phyloP scores from a whole-genome alignment of 2,113 vertebrate species.

The Nesospiza acunhae region DNA sequence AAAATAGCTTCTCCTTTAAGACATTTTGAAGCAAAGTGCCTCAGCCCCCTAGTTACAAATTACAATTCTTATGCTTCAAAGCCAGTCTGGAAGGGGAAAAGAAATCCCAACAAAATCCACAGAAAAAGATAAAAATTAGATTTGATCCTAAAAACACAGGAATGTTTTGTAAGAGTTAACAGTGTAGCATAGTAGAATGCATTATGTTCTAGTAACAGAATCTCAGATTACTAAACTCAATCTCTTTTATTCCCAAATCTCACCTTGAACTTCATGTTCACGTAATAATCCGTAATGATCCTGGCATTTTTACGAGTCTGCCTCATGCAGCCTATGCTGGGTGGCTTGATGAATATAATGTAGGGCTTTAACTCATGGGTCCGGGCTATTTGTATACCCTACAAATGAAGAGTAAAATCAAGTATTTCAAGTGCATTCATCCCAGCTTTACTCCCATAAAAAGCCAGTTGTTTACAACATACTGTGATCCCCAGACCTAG shows the following conservation, averaged over 20 bases:
- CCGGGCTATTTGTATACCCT: constrained; percentile 87
- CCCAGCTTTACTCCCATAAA: not conserved
- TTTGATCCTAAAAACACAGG: not conserved
- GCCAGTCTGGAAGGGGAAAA: not conserved
- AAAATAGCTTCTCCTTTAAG: not conserved
- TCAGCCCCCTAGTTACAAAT: not conserved
- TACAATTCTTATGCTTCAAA: not conserved
- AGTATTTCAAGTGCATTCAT: not conserved
- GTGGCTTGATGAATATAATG: constrained; percentile 92
- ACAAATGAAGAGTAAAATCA: not conserved
- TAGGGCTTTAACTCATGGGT: constrained; percentile 89
- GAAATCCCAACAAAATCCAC: not conserved
- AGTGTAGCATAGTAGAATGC: not conserved
- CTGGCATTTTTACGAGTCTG: constrained; percentile 83
- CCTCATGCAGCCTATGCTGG: constrained; percentile 80
- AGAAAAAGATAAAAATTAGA: not conserved
- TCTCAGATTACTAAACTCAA: not conserved
- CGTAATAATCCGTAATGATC: constrained; percentile 88
- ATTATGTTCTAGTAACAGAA: not conserved
- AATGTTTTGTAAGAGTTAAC: not conserved
- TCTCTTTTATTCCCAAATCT: not conserved
- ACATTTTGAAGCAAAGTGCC: not conserved
- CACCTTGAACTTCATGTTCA: constrained; percentile 89
- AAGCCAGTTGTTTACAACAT: not conserved
- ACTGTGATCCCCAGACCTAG: not conserved